Conservation (phyloP, 1,140 invertebrate species). For the Pseudomyrmex flavicornis region DNA sequence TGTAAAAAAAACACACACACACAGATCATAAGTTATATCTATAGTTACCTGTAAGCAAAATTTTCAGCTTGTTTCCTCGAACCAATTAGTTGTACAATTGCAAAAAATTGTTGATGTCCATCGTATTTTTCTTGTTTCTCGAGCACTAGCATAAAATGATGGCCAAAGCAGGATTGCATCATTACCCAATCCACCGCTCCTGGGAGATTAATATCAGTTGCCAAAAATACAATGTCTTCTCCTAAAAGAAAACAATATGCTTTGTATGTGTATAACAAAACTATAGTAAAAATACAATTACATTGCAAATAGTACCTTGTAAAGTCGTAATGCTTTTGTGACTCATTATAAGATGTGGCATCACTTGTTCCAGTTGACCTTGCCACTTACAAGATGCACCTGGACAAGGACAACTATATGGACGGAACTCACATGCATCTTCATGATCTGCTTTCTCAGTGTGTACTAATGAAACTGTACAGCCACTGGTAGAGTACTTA, state of each 20-base stretch:
- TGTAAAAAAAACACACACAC: no score
- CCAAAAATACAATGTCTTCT: conserved; percentile 99
- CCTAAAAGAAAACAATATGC: conserved; percentile 81
- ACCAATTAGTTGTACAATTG: conserved; percentile 99
- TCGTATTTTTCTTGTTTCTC: conserved; percentile 99
- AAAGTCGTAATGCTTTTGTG: conserved; percentile 99
- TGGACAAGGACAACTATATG: conserved; percentile 99
- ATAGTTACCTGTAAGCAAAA: conserved; percentile 95
- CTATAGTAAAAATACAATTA: background rate
- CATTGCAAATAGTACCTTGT: conserved; percentile 86
- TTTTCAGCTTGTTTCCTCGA: conserved; percentile 99
- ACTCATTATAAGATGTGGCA: conserved; percentile 98
- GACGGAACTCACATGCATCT: conserved; percentile 98
- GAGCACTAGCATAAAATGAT: conserved; percentile 99
- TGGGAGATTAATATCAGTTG: conserved; percentile 99
- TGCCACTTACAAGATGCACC: conserved; percentile 99
- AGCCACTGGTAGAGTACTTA: conserved; percentile 99
- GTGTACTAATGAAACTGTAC: conserved; percentile 95
- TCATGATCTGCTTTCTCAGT: conserved; percentile 99
- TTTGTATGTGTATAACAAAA: background rate
- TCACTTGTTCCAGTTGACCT: conserved; percentile 97
- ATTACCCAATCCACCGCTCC: conserved; percentile 99
- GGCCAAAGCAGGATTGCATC: conserved; percentile 99
- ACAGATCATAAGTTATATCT: background rate
- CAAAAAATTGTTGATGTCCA: conserved; percentile 99